Conservation (phyloP, 2,888 invertebrate genomes). For the Metalampra italica region DNA sequence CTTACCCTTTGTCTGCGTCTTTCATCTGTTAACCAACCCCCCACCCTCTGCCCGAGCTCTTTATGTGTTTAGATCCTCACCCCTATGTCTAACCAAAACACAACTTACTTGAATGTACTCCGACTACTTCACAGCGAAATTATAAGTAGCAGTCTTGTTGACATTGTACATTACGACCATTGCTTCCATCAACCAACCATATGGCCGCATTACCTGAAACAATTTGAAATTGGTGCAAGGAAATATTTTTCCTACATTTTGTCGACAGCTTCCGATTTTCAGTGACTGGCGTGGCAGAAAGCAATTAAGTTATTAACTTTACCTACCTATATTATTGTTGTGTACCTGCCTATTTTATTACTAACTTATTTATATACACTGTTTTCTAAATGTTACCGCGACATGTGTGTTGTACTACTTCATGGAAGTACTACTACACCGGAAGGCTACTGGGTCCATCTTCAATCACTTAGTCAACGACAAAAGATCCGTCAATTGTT, state of each 20-base stretch:
- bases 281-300: background rate
- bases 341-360: too few relatives aligned
- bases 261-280: background rate
- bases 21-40: constrained; percentile 83
- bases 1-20: constrained; percentile 89
- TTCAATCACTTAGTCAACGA: too few relatives aligned
- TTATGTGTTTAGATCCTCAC: constrained; percentile 78
- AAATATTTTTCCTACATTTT: constrained; percentile 25
- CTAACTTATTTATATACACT: too few relatives aligned
- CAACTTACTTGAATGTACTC: constrained; percentile 71
- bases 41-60: constrained; percentile 75
- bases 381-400: too few relatives aligned
- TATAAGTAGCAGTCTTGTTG: constrained; percentile 56
- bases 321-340: too few relatives aligned
- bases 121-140: constrained; percentile 64
- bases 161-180: constrained; percentile 75
- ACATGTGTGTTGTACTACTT: too few relatives aligned
- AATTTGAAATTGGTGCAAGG: constrained; percentile 71
- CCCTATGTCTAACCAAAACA: constrained; percentile 74
- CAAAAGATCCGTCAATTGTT: too few relatives aligned
- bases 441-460: too few relatives aligned
- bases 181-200: constrained; percentile 64
- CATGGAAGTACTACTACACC: too few relatives aligned
- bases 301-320: too few relatives aligned
- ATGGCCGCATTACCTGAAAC: constrained; percentile 40